phyloP scores from a whole-genome alignment of 2,888 invertebrate genomes.

The Danaus chrysippus region DNA sequence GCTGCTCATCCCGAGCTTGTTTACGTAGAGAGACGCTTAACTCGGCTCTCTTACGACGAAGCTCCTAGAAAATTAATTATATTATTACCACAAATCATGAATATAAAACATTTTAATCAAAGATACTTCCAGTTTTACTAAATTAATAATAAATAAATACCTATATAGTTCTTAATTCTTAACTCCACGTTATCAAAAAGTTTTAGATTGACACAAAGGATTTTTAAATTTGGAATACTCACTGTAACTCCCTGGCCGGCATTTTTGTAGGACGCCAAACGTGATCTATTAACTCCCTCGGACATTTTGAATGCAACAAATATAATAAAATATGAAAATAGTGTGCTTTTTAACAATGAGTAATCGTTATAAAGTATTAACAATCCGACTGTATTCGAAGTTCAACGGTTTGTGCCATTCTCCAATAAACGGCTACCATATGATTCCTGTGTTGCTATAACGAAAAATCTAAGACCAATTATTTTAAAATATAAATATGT shows the following conservation, averaged over 20 bases:
- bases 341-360: not conserved
- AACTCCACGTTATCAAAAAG: too few relatives aligned
- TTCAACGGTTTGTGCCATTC: not conserved
- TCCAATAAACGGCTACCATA: not conserved
- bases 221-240: slow-evolving; percentile 42
- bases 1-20: slow-evolving; percentile 94
- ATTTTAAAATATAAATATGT: not conserved
- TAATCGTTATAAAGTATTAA: not conserved
- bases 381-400: not conserved
- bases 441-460: not conserved
- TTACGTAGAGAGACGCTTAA: slow-evolving; percentile 94
- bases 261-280: slow-evolving; percentile 88
- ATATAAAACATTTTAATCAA: not conserved
- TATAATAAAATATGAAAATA: not conserved
- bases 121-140: too few relatives aligned
- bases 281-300: slow-evolving; percentile 76
- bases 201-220: too few relatives aligned
- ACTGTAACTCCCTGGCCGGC: slow-evolving; percentile 87
- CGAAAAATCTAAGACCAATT: not conserved
- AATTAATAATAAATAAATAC: too few relatives aligned
- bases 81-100: not conserved
- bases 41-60: slow-evolving; percentile 93
- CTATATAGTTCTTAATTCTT: too few relatives aligned
- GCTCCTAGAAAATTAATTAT: slow-evolving; percentile 79
- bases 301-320: slow-evolving; percentile 68